Conservation (phyloP, 2,797 vertebrate species). For the Lepilemur ruficaudatus region DNA sequence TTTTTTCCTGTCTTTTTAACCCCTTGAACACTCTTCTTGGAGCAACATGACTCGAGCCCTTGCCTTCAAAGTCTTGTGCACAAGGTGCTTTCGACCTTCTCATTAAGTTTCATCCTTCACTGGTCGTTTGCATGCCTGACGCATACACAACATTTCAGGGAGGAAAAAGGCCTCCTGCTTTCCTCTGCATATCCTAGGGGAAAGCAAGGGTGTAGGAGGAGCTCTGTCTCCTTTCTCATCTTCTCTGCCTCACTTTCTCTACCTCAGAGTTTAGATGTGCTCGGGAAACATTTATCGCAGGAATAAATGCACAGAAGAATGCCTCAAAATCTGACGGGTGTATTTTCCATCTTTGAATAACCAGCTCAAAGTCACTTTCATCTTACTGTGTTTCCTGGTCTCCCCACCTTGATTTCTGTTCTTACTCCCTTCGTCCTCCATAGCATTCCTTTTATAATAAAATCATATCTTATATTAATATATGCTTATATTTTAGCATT, state of each 20-base stretch:
- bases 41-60: neutral
- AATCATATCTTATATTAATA: neutral
- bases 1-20: neutral
- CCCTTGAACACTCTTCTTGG: neutral
- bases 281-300: neutral
- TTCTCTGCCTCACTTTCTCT: neutral
- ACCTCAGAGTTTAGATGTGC: neutral
- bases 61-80: neutral
- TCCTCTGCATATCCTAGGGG: neutral
- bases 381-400: neutral
- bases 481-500: neutral
- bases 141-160: neutral
- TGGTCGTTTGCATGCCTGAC: neutral
- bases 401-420: neutral
- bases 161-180: neutral
- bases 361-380: conserved; percentile 1
- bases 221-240: neutral
- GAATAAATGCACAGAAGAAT: neutral
- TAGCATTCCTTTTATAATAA: neutral
- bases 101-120: neutral
- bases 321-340: neutral
- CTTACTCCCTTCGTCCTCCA: neutral
- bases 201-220: neutral
- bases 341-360: neutral
- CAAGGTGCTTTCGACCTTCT: neutral